Evolutionary conservation across 2,888 invertebrate genomes (phyloP).

Genomic region (Agonopterix heracliana): DNA sequence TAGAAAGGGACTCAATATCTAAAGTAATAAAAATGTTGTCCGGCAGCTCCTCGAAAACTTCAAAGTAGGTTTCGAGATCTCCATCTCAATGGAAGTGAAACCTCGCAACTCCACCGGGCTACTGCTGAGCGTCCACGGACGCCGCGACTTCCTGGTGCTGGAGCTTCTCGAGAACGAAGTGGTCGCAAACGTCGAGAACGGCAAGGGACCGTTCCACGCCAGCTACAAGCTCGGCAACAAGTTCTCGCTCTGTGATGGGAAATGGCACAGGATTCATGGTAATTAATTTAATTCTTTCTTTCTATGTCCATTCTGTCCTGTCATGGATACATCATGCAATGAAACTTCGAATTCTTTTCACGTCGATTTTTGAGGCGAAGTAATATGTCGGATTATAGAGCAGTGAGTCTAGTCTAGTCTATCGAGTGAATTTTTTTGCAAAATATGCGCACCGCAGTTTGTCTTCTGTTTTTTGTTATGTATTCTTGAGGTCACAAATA

Average conservation of each 20-base stretch:
- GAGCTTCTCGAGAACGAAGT: conserved; percentile 92
- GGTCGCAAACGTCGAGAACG: conserved; percentile 88
- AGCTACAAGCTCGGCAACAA: conserved; percentile 80
- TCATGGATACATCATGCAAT: neutral
- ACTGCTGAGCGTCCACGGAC: conserved; percentile 89
- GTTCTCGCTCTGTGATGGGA: conserved; percentile 91
- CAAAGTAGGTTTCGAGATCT: conserved; percentile 85
- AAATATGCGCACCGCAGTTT: no score
- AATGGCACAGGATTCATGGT: conserved; percentile 94
- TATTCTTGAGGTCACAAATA: no score
- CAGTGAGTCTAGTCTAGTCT: no score
- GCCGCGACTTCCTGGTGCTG: conserved; percentile 87
- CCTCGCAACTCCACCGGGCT: conserved; percentile 91
- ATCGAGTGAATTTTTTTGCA: no score
- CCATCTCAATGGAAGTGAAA: conserved; percentile 89
- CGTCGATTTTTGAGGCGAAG: no score
- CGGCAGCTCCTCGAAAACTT: conserved; percentile 80
- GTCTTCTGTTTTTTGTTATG: no score
- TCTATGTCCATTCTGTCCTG: no score
- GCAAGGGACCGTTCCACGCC: conserved; percentile 86
- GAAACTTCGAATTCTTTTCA: neutral
- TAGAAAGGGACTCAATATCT: no score
- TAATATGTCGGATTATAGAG: no score
- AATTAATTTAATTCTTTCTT: conserved; percentile 17
- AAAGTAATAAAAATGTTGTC: no score